A percentile compares a stretch with the other conserved stretches of the same genome.
Conservation (phyloP, 1,140 invertebrate species). For the Asobara japonica region DNA sequence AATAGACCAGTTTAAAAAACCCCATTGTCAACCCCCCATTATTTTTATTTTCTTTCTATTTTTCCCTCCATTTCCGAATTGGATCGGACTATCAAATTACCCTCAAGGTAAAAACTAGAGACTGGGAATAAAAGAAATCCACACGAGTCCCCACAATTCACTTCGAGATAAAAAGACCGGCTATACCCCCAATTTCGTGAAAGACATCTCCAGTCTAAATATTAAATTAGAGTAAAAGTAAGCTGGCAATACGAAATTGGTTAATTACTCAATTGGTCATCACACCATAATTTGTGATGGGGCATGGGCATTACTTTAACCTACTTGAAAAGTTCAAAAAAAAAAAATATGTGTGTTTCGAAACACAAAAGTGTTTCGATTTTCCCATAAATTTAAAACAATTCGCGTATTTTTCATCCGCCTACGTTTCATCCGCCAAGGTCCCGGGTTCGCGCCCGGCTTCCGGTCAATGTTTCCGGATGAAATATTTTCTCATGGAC, state of each 20-base stretch:
- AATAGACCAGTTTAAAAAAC: constrained; percentile 19
- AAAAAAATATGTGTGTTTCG: too few relatives aligned
- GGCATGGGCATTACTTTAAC: too few relatives aligned
- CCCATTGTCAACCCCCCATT: constrained; percentile 19
- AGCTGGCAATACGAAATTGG: not conserved
- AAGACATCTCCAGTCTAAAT: constrained; percentile 28
- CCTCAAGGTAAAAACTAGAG: not conserved
- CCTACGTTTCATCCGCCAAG: too few relatives aligned
- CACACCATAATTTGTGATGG: too few relatives aligned
- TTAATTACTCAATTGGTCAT: constrained; percentile 16
- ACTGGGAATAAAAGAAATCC: not conserved
- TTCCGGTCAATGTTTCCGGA: too few relatives aligned
- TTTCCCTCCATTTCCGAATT: constrained; percentile 31
- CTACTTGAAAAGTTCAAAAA: too few relatives aligned
- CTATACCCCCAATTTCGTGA: constrained; percentile 30
- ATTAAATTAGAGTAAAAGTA: constrained; percentile 34
- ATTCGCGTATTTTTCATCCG: too few relatives aligned
- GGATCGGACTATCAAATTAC: constrained; percentile 33
- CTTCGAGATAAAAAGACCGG: not conserved
- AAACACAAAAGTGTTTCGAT: too few relatives aligned
- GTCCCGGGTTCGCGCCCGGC: too few relatives aligned
- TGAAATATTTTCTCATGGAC: too few relatives aligned
- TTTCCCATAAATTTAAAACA: too few relatives aligned
- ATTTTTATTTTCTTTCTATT: constrained; percentile 23
- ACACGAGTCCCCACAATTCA: constrained; percentile 2